These are phyloP conservation scores for Drosophila sproati DNA, from an alignment of 1,140 invertebrate genomes.

Conservation along the genomic window DNA sequence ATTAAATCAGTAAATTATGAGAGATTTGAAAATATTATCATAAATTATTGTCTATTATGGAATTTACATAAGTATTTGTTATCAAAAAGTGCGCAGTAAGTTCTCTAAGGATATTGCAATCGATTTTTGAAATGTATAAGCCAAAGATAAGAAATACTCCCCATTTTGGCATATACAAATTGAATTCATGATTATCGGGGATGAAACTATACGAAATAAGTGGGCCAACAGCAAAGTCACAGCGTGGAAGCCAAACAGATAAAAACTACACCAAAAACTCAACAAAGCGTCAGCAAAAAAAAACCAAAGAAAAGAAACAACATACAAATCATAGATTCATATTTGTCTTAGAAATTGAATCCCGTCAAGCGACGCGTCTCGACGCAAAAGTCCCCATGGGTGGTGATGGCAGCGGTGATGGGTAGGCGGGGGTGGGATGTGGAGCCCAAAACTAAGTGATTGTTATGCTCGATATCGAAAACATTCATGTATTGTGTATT, in stretches of 20 bases:
- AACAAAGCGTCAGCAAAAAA: not conserved
- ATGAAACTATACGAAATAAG: constrained; percentile 43
- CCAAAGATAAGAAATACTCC: constrained; percentile 12
- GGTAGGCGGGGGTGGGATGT: not conserved
- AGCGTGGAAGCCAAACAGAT: constrained; percentile 14
- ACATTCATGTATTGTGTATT: constrained; percentile 16
- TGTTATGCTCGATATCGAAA: constrained; percentile 47
- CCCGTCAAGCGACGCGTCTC: constrained; percentile 34
- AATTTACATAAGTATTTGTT: constrained; percentile 20
- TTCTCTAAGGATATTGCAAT: constrained; percentile 23
- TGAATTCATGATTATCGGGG: constrained; percentile 29
- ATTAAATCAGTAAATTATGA: constrained; percentile 25
- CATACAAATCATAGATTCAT: constrained; percentile 37
- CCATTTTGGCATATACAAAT: constrained; percentile 3
- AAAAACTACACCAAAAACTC: constrained; percentile 1
- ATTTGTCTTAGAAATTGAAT: constrained; percentile 46
- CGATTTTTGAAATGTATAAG: constrained; percentile 30
- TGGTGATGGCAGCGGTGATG: too few species aligned
- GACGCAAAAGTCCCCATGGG: constrained; percentile 20
- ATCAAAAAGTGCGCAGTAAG: not conserved
- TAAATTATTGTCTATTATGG: constrained; percentile 2
- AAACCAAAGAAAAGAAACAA: constrained; percentile 8
- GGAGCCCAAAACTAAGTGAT: constrained; percentile 32
- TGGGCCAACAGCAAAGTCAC: constrained; percentile 40
- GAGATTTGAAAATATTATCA: not conserved